Conservation (phyloP, 2,888 invertebrate genomes). For the Agrilus biguttatus region DNA sequence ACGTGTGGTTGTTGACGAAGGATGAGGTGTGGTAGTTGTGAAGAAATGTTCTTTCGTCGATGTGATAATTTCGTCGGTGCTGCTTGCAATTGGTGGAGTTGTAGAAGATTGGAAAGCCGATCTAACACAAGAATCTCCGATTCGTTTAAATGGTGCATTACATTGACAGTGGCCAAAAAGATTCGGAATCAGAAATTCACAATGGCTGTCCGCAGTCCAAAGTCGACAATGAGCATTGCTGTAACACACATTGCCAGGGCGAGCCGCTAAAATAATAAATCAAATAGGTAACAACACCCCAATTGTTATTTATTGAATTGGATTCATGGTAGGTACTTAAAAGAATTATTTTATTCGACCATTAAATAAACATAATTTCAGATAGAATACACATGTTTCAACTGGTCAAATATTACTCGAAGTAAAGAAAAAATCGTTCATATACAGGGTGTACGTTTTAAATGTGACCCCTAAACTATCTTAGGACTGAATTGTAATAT, state of each 20-base stretch:
- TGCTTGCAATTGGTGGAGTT: conserved; percentile 2
- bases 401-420: too few relatives aligned
- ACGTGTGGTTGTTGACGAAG: conserved; percentile 13
- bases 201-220: conserved; percentile 71
- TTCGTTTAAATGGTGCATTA: conserved; percentile 48
- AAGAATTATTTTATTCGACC: too few relatives aligned
- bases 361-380: too few relatives aligned
- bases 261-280: conserved; percentile 53
- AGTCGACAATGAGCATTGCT: conserved; percentile 79
- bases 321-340: too few relatives aligned
- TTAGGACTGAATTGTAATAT: too few relatives aligned
- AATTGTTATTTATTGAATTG: too few relatives aligned
- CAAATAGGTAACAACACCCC: too few relatives aligned
- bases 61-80: conserved; percentile 5
- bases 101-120: conserved; percentile 25
- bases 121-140: conserved; percentile 48
- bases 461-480: too few relatives aligned
- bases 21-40: conserved; percentile 11
- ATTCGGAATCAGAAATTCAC: conserved; percentile 80
- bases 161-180: conserved; percentile 81
- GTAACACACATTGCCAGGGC: conserved; percentile 76
- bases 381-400: too few relatives aligned
- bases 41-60: conserved; percentile 4
- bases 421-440: too few relatives aligned
- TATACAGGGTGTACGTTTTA: too few relatives aligned